Base-by-base conservation (phyloP, 2,113 vertebrate species). In the Mionectes macconnelli region DNA sequence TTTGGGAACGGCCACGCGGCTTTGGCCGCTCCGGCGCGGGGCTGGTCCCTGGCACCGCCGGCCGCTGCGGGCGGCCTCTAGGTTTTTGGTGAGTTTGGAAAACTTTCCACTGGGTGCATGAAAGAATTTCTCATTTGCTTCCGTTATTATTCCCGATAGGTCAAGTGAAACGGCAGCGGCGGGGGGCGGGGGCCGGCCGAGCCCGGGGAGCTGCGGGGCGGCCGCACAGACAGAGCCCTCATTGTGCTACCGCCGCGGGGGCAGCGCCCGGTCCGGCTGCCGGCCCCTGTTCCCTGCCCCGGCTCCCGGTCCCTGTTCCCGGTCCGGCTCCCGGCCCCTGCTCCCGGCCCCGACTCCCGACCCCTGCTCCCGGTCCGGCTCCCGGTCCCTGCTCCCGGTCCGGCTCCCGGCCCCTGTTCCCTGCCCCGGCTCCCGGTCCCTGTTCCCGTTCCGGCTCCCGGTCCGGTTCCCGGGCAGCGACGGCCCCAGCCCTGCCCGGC, bases 91-190 rank as follows among this genome's bases (percentile, higher is more conserved):
- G 89, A 90, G 82, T 87, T 91, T 86, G 88, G 68, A 81, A 93
- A 92, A 87, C 83, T 84, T 84, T 90, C 82, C 57, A 68, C 79
- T 20, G 50, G 42, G 63, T 82, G 59, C 30, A 16, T 62, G 85
- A 87, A 96, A 89, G 90, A 80, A 90, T 94, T 86, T 74, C 87
- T 73, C 42, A 68, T 86, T 94, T 73, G 94, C 91, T 95, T 67
- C 94, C 59, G 69, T 95, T 92, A 95, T 96, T 96, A 96, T 97
- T 97, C 96, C 91, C 84, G 62, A 93, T 89, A 97, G 97, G 97
- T 97, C 96, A 97, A 93, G 90, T 93, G 95, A 93, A 96, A 95
- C 88, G 56, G 94, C 39, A 70, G 86, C 19, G 17, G 92, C 24
- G 39, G 75, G 89, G 89, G 77, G 68, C 72, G 53, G 68, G 68